Evolutionary conservation across 2,888 invertebrate genomes (phyloP).

Genomic region (Eudemis profundana): DNA sequence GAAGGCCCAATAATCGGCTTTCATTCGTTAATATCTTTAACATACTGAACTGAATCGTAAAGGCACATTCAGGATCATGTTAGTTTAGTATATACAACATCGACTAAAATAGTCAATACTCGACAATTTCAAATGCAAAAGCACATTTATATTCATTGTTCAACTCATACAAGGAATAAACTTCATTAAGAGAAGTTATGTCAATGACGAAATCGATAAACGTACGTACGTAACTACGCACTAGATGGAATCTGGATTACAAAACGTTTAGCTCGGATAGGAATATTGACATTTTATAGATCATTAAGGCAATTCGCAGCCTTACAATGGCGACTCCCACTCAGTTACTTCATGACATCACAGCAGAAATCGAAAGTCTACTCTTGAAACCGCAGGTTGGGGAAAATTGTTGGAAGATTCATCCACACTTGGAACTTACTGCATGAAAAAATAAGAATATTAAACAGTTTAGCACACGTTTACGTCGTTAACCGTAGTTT

Average conservation of each 20-base stretch:
- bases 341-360: conserved; percentile 65
- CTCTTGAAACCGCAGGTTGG: conserved; percentile 44
- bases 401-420: conserved; percentile 9
- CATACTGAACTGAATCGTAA: conserved; percentile 15
- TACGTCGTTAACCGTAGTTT: too few relatives aligned
- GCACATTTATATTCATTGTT: conserved; percentile 27
- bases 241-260: conserved; percentile 33
- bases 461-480: neutral
- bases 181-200: conserved; percentile 14
- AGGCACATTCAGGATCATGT: neutral
- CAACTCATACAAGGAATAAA: conserved; percentile 19
- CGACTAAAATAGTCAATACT: conserved; percentile 22
- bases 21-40: conserved; percentile 8
- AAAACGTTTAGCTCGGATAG: conserved; percentile 24
- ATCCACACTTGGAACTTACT: neutral
- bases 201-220: conserved; percentile 29
- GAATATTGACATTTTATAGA: conserved; percentile 29
- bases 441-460: neutral
- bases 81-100: conserved; percentile 13
- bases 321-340: conserved; percentile 57
- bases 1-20: conserved; percentile 4
- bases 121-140: conserved; percentile 20
- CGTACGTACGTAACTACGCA: neutral
- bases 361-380: conserved; percentile 71
- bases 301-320: conserved; percentile 11